Evolutionary conservation across 2,888 invertebrate species (phyloP).

Genomic region (Nemapogon koenigi): DNA sequence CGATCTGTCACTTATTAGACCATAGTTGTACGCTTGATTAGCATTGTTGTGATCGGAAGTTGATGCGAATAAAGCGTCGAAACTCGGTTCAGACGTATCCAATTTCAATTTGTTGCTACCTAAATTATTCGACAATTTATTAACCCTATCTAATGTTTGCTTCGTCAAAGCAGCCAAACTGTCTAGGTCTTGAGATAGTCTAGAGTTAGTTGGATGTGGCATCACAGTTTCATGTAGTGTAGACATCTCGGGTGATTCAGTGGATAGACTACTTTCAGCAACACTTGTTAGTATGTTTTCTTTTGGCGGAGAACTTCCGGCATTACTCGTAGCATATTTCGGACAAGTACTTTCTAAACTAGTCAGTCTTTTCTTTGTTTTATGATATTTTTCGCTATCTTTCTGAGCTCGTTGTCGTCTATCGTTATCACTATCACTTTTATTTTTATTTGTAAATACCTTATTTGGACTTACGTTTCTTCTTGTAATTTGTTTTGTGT

Average conservation of each 20-base stretch:
- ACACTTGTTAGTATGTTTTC: constrained; percentile 20
- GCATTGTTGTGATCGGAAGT: constrained; percentile 33
- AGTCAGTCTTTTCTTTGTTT: constrained; percentile 65
- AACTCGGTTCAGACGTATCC: constrained; percentile 40
- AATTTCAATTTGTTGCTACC: constrained; percentile 54
- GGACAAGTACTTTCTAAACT: constrained; percentile 57
- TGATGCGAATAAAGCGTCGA: constrained; percentile 40
- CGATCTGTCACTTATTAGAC: constrained; percentile 34
- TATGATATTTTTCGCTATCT: constrained; percentile 58
- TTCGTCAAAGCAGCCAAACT: constrained; percentile 69
- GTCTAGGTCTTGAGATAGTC: constrained; percentile 67
- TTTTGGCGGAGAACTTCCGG: constrained; percentile 40
- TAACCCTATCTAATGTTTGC: constrained; percentile 72
- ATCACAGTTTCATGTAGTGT: constrained; percentile 52
- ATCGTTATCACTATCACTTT: constrained; percentile 50
- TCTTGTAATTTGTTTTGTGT: constrained; percentile 35
- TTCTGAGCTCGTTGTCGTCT: constrained; percentile 58
- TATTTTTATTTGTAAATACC: constrained; percentile 35
- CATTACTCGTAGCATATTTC: constrained; percentile 38
- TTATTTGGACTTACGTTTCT: constrained; percentile 26
- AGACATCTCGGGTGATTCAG: constrained; percentile 33
- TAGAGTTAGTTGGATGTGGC: constrained; percentile 42
- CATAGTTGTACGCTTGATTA: constrained; percentile 42
- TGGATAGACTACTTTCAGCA: not conserved
- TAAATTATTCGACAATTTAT: constrained; percentile 66